Evolutionary conservation across 1,140 invertebrate genomes (phyloP), one percentile per base, ranked within the genome.

Genomic region (Chymomyza costata): DNA sequence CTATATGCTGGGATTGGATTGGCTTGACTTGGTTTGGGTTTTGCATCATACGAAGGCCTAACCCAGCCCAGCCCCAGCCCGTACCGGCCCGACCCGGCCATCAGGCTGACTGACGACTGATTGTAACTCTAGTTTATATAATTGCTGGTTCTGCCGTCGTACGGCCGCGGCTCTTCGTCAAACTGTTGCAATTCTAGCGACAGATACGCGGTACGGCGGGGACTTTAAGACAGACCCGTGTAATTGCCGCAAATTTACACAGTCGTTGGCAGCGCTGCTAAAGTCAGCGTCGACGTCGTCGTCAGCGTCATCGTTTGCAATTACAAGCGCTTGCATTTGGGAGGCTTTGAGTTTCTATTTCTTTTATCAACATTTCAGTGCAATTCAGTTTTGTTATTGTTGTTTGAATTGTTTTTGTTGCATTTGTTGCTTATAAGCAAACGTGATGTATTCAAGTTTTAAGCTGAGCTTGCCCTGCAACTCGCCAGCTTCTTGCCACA

Each of bases 91-190:
- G 28, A 58, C 44, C n/a, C 18, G 55, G 49, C 49, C 55, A 40
- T 32, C 17, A 17, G 21, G 57, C 48, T 18, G 25, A 62, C 43
- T 28, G 54, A 45, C 61, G 53, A 35, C 28, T 45, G 47, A 57
- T 62, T 57, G 48, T 53, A 65, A 73, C 51, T 78, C 58, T 71
- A 70, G 58, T 55, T 78, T 71, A 78, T 76, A 70, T 78, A 78
- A 78, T 78, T 78, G 73, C 67, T 67, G 46, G 71, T 70, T 78
- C 66, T 25, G 21, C 21, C 8, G 21, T 8, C 8, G 3, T 25
- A 3, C 21, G 21, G 3, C 8, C 21, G 21, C 21, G 3, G 21
- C 45, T 46, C 37, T 56, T 59, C 65, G 52, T 39, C 30, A 47
- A 48, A 44, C 58, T 48, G 45, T 48, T 48, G 45, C 57, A 46